phyloP scores from a whole-genome alignment of 1,140 invertebrate genomes.

The Drosophila pachea region DNA sequence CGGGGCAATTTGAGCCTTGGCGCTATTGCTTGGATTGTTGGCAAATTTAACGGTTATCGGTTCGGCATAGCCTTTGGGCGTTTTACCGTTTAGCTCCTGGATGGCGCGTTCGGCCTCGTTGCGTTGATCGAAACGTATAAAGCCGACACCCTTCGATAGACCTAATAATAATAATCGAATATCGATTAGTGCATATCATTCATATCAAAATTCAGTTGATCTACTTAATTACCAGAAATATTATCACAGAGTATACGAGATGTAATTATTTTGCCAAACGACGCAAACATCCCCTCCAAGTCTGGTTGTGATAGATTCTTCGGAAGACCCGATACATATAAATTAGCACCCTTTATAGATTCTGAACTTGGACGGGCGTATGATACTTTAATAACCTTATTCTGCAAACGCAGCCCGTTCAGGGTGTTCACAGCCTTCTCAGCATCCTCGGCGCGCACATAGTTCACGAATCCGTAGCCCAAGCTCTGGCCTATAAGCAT shows the following conservation, averaged over 20 bases:
- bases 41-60: slow-evolving; percentile 83
- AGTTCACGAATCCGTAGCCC: slow-evolving; percentile 95
- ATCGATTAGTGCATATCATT: slow-evolving; percentile 2
- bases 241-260: slow-evolving; percentile 93
- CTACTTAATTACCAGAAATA: slow-evolving; percentile 82
- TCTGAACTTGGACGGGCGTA: slow-evolving; percentile 93
- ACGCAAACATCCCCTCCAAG: slow-evolving; percentile 89
- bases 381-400: slow-evolving; percentile 95
- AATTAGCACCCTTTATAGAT: slow-evolving; percentile 93
- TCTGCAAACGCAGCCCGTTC: slow-evolving; percentile 91
- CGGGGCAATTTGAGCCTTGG: slow-evolving; percentile 81
- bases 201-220: neutral
- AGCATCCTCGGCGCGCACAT: slow-evolving; percentile 89
- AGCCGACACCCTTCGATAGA: slow-evolving; percentile 82
- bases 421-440: slow-evolving; percentile 91
- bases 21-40: slow-evolving; percentile 83
- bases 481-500: slow-evolving; percentile 86
- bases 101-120: slow-evolving; percentile 82
- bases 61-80: slow-evolving; percentile 81
- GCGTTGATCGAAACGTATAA: slow-evolving; percentile 83
- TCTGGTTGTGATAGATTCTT: slow-evolving; percentile 92
- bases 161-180: slow-evolving; percentile 60
- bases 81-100: slow-evolving; percentile 82
- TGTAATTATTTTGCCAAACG: slow-evolving; percentile 91
- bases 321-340: slow-evolving; percentile 92